Base-by-base conservation (phyloP, 1,140 invertebrate species). In the Luehdorfia chinensis region DNA sequence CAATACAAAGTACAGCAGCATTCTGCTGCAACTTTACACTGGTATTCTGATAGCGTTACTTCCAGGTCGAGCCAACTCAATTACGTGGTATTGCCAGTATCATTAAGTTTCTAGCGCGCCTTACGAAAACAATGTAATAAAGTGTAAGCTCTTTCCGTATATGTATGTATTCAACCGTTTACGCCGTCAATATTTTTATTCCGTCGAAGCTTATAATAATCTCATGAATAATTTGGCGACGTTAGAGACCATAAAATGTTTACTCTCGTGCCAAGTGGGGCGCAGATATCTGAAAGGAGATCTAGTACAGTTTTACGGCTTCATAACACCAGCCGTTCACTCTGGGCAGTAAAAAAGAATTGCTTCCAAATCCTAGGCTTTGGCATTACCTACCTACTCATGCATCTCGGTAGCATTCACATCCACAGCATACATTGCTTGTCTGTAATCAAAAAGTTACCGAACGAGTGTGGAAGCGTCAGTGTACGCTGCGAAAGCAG, bases 311-410 rank as follows among this genome's bases (percentile, higher is more conserved):
- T 37, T 37, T 37, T 37, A 37, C 18, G 34, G 11, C 34, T 37
- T 37, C 34, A 37, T 37, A 34, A 34, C 32, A 18, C 18, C 34
- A 37, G 12, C 8, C 34, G 18, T 23, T 37, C 28, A 30, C 28
- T 37, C n/a, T 37, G 34, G 15, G 8, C 50, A 47, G 12, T 59
- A 59, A 59, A 59, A 58, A 59, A 50, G 47, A 50, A 50, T 59
- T 39, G 50, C 55, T 27, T 8, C 43, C 36, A 50, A 59, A 54
- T 50, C 47, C 56, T 47, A 31, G 47, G 32, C 44, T 54, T 50
- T 52, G 15, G 30, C 25, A 37, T 32, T 39, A 19, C 27, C n/a
- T n/a, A n/a, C n/a, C n/a, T n/a, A 18, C 19, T 8, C 12, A 14
- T 23, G 33, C 23, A 37, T 7, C 12, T 23, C 6, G 16, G 2